Conservation (phyloP, 2,888 invertebrate species). For the Quadroppia sp. region DNA sequence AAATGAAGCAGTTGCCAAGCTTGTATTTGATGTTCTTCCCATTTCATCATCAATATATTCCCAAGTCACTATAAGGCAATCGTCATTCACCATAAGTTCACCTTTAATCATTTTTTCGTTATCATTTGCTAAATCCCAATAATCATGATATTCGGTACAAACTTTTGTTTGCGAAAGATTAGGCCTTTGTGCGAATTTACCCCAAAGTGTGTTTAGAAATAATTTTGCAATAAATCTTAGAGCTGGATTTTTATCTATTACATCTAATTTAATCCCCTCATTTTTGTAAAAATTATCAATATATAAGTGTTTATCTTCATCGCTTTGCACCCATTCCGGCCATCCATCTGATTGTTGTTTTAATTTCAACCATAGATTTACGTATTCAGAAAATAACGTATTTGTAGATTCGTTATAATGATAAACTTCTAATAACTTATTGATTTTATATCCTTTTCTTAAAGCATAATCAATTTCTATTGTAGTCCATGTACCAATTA, state of each 20-base stretch:
- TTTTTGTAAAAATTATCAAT: conserved; percentile 38
- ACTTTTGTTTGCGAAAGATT: conserved; percentile 41
- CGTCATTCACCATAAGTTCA: not conserved
- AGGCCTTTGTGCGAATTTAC: conserved; percentile 46
- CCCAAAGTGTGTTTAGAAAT: conserved; percentile 47
- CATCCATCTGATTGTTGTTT: conserved; percentile 50
- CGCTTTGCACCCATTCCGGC: conserved; percentile 46
- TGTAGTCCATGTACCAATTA: conserved; percentile 49
- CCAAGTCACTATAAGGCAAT: not conserved
- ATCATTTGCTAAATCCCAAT: conserved; percentile 32
- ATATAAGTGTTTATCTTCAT: conserved; percentile 47
- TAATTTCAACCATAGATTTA: conserved; percentile 49
- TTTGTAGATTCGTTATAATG: conserved; percentile 47
- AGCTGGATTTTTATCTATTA: conserved; percentile 46
- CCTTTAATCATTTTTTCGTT: not conserved
- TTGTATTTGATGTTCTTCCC: conserved; percentile 21
- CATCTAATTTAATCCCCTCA: conserved; percentile 45
- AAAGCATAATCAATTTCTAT: conserved; percentile 49
- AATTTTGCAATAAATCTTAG: conserved; percentile 46
- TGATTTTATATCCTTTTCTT: conserved; percentile 47
- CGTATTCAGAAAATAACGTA: conserved; percentile 49
- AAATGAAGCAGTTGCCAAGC: conserved; percentile 31
- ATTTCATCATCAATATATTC: conserved; percentile 3
- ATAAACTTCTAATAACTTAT: conserved; percentile 48
- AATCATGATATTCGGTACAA: conserved; percentile 42